Evolutionary conservation across 2,113 vertebrate genomes (phyloP), one percentile per base, ranked within the genome.

Genomic region (Fulmarus glacialis): DNA sequence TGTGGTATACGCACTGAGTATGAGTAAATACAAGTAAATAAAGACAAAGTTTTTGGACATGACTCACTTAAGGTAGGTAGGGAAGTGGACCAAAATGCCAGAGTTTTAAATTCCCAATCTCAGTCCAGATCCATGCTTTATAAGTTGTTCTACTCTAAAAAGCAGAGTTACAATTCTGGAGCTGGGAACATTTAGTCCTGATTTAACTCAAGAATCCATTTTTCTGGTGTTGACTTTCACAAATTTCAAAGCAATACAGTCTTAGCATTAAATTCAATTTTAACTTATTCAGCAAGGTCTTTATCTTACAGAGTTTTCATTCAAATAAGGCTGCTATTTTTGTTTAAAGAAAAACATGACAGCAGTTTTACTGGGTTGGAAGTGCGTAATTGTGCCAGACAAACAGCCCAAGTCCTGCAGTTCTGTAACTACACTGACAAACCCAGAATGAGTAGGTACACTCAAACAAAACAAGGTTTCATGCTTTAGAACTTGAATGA

Each of bases 361-460:
- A 86, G 40, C 43, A 43, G 43, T 21, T 63, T 43, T 68, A 40
- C 53, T 20, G 47, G 13, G 11, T 66, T 36, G 52, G 74, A 67
- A 71, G 17, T 24, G 15, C 29, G 19, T 6, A 60, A 12, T 22
- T 70, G 8, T 77, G 24, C 14, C n/a, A 80, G 22, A n/a, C 2
- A 58, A 53, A 22, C 20, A 36, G 53, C 30, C 15, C 18, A 4
- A 30, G 32, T 42, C 32, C 84, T 84, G 40, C 22, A 64, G 23
- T 67, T 85, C 42, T 75, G 30, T 40, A 59, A 56, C 47, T n/a
- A 40, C 36, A 26, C 34, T 62, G 45, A 47, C 10, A 92, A 63
- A 55, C 11, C 12, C 88, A 11, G 4, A 18, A 40, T 8, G 8
- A 42, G 23, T 2, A 12, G 2, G 1, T 6, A 15, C 27, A 6